A percentile compares a stretch with the other conserved stretches of the same genome.
Conservation (phyloP, 2,113 vertebrate species). For the Grammomys surdaster region DNA sequence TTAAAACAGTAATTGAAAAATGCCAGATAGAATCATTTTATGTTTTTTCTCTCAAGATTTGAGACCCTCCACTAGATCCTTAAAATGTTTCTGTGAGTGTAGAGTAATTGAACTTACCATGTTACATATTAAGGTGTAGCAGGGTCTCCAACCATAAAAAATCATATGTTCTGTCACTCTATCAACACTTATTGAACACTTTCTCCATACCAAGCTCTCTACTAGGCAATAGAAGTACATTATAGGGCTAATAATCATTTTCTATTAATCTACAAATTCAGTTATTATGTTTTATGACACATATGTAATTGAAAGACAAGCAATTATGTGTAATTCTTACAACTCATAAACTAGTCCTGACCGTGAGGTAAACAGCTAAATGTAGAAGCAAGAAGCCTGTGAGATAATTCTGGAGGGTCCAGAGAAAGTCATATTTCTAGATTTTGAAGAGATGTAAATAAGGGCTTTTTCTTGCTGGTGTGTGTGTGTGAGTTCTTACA, state of each 20-base stretch:
- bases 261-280: constrained; percentile 1
- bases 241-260: not conserved
- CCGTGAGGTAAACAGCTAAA: not conserved
- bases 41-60: constrained; percentile 33
- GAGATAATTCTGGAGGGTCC: not conserved
- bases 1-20: constrained; percentile 20
- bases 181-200: not conserved
- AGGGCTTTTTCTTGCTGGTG: not conserved
- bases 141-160: constrained; percentile 45
- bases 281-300: constrained; percentile 31
- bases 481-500: not conserved
- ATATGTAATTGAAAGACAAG: constrained; percentile 10
- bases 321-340: constrained; percentile 21
- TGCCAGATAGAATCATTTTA: not conserved
- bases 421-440: not conserved
- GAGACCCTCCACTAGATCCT: constrained; percentile 9
- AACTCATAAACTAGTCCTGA: not conserved
- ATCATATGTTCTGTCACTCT: not conserved
- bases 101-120: not conserved
- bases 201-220: constrained; percentile 4
- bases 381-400: not conserved
- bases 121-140: not conserved
- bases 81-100: constrained; percentile 36
- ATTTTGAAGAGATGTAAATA: constrained; percentile 22
- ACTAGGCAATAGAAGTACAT: not conserved